Percentiles rank a stretch among this genome's conserved stretches.
phyloP scores from a whole-genome alignment of 2,797 vertebrate genomes.

The Acanthis flammea region DNA sequence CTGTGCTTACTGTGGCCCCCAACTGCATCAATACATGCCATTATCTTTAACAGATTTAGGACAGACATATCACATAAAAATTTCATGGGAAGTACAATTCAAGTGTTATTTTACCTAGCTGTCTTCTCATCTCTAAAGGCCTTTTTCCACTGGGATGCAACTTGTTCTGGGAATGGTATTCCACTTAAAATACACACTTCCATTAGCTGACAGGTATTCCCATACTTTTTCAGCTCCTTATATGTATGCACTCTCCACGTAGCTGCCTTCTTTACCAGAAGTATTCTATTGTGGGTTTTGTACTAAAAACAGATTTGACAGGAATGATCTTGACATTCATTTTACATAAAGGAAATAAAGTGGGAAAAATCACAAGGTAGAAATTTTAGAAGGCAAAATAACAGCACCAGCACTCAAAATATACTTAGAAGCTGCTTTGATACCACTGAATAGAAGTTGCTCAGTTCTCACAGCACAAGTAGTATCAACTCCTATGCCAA shows the following conservation, averaged over 20 bases:
- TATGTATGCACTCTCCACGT: neutral
- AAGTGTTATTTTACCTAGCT: conserved; percentile 61
- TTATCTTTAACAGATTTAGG: conserved; percentile 61
- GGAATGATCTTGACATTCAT: neutral
- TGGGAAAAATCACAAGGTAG: neutral
- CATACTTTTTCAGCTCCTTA: neutral
- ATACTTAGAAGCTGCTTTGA: neutral
- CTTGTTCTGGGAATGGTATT: conserved; percentile 55
- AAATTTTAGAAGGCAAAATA: neutral
- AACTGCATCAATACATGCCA: conserved; percentile 27
- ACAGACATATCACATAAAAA: conserved; percentile 64
- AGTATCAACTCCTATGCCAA: neutral
- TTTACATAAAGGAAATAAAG: conserved; percentile 28
- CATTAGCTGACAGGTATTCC: conserved; percentile 55
- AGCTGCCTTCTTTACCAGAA: neutral
- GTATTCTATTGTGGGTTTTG: neutral
- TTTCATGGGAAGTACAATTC: conserved; percentile 67
- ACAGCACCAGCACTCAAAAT: neutral
- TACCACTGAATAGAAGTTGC: neutral
- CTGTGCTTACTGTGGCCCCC: neutral
- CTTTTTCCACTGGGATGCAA: conserved; percentile 61
- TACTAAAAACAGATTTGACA: conserved; percentile 12
- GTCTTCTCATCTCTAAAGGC: conserved; percentile 61
- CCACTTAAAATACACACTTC: conserved; percentile 56
- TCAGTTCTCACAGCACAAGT: neutral